Base-by-base conservation (phyloP, 2,113 vertebrate genomes). In the Eulemur rufifrons region DNA sequence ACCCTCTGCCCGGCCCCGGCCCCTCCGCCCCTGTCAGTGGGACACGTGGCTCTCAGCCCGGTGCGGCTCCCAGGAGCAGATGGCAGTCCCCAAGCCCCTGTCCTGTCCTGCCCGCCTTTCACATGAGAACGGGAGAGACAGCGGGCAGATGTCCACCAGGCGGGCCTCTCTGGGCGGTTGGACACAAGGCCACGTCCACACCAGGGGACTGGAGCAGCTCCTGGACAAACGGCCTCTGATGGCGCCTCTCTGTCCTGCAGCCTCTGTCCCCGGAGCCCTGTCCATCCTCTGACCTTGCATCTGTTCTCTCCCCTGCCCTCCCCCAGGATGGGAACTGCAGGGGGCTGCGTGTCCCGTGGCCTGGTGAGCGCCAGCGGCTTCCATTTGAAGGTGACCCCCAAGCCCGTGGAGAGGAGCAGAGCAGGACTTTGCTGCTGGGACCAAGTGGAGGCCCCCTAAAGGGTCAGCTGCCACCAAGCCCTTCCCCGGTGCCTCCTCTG, bases 211-310 rank as follows among this genome's bases (percentile, higher is more conserved):
- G 86, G 52, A 81, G 71, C 8, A 3, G 89, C 23, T 11, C 4
- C 3, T 2, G 12, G 39, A 47, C 52, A 34, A 5, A 74, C 0
- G 34, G 59, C 66, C 25, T 78, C 92, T 5, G 64, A 37, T 13
- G 8, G 34, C 0, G 0, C n/a, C 29, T 21, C 8, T 50, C 50
- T 21, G 0, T 2, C 63, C 2, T 0, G 0, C 1, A 9, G 7
- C 76, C 69, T 66, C 13, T 1, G 47, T 54, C 45, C 96, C 56
- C 3, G 0, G 29, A 61, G 37, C 66, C 76, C 83, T 7, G 52
- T 23, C 81, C 56, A 1, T 32, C 45, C 17, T 66, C 37, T 4
- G 8, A 81, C 29, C 13, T 27, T 7, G 9, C 11, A 27, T 34
- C n/a, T 52, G 14, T 15, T 21, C 32, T 12, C 47, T 66, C 86